Evolutionary conservation across 2,113 vertebrate genomes (phyloP).

Genomic region (Danionella cerebrum): DNA sequence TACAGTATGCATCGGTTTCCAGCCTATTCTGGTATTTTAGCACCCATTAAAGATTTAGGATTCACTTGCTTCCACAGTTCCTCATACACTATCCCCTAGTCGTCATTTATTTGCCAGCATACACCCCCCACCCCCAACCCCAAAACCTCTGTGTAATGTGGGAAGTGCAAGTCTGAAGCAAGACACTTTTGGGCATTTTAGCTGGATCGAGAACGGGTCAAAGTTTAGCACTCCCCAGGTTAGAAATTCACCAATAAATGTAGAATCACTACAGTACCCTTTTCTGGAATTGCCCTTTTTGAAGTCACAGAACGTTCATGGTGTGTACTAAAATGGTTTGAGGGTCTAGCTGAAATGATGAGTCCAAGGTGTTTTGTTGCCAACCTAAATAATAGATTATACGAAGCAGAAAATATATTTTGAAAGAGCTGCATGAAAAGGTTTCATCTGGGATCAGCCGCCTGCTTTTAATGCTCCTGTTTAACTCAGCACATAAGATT

Average conservation of each 20-base stretch:
- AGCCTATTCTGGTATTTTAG: too few relatives aligned
- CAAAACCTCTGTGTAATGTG: too few relatives aligned
- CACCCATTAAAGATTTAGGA: too few relatives aligned
- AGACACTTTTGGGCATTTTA: background rate
- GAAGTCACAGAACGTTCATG: slow-evolving; percentile 2
- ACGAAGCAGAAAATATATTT: background rate
- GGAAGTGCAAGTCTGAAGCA: too few relatives aligned
- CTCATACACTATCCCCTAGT: too few relatives aligned
- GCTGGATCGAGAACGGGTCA: background rate
- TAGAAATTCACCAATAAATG: background rate
- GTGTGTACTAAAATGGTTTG: background rate
- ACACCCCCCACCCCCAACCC: too few relatives aligned
- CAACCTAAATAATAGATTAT: slow-evolving; percentile 1
- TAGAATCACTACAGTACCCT: background rate
- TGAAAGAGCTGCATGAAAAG: background rate
- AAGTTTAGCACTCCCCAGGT: background rate
- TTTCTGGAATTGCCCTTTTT: background rate
- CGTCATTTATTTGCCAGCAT: too few relatives aligned
- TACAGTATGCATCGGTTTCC: too few relatives aligned
- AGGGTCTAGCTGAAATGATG: background rate
- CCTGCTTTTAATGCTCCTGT: too few relatives aligned
- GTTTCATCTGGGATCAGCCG: too few relatives aligned
- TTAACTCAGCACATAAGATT: background rate
- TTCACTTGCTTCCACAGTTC: too few relatives aligned
- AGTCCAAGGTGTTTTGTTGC: background rate